phyloP scores from a whole-genome alignment of 2,113 vertebrate species.

The Indicator indicator region DNA sequence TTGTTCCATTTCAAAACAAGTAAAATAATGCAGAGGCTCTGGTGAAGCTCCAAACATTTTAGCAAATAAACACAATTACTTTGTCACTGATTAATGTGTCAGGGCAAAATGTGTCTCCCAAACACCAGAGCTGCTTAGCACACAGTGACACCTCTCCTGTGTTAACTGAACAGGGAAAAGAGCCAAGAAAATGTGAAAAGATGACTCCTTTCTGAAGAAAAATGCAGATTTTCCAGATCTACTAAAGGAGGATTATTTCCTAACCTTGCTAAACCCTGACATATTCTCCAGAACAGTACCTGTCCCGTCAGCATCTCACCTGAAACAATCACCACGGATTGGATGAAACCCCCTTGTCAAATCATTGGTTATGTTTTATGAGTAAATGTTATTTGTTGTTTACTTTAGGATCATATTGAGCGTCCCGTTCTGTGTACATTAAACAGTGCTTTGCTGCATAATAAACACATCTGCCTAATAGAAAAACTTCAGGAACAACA shows the following conservation, averaged over 20 bases:
- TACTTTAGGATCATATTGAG: background rate
- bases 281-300: background rate
- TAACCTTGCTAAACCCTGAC: background rate
- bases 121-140: background rate
- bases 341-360: background rate
- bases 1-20: background rate
- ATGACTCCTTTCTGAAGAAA: background rate
- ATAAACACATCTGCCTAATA: background rate
- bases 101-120: background rate
- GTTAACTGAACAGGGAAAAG: background rate
- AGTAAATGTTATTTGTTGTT: background rate
- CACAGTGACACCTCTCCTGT: background rate
- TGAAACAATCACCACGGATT: background rate
- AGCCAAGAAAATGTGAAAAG: background rate
- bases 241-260: background rate
- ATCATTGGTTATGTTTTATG: background rate
- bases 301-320: background rate
- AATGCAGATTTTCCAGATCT: background rate
- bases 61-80: background rate
- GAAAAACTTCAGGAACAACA: background rate
- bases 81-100: background rate
- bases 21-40: background rate
- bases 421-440: background rate
- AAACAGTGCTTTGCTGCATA: background rate
- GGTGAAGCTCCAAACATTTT: background rate